A percentile compares a stretch with the other conserved stretches of the same genome.
Evolutionary conservation across 2,797 vertebrate genomes (phyloP).

Genomic region (Siniperca undulata): DNA sequence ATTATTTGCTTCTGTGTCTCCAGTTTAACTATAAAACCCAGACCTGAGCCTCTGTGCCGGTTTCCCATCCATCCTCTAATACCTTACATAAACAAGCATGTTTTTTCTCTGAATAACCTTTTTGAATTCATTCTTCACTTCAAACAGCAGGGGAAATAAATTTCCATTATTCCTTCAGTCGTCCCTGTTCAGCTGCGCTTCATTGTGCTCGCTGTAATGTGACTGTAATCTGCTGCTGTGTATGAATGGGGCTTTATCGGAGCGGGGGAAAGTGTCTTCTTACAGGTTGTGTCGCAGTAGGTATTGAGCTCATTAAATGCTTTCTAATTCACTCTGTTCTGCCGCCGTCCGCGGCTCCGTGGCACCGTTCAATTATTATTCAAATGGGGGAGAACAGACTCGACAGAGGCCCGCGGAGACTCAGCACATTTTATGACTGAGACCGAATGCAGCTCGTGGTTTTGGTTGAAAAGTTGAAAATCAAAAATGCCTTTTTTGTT

Average conservation of each 20-base stretch:
- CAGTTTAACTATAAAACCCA: background rate
- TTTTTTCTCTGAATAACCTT: conserved; percentile 58
- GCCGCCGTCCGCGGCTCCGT: conserved; percentile 48
- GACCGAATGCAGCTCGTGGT: background rate
- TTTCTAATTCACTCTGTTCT: conserved; percentile 76
- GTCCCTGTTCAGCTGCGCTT: conserved; percentile 39
- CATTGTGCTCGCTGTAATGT: conserved; percentile 73
- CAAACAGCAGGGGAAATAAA: conserved; percentile 54
- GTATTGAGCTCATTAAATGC: conserved; percentile 77
- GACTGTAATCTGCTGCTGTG: conserved; percentile 72
- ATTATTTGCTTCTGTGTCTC: conserved; percentile 21
- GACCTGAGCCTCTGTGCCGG: background rate
- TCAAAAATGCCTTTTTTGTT: conserved; percentile 57
- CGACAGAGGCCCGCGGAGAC: conserved; percentile 59
- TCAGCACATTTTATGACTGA: conserved; percentile 31
- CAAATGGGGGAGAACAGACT: conserved; percentile 68
- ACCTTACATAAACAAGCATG: conserved; percentile 59
- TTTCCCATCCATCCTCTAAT: conserved; percentile 20
- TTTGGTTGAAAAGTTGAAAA: conserved; percentile 52
- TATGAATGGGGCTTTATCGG: conserved; percentile 67
- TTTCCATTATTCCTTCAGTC: conserved; percentile 47
- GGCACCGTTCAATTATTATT: conserved; percentile 77
- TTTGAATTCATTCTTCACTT: conserved; percentile 57
- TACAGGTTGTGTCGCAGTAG: conserved; percentile 68
- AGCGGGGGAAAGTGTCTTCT: conserved; percentile 63